Conservation (phyloP, 2,797 vertebrate genomes). For the Phalanger gymnotis region DNA sequence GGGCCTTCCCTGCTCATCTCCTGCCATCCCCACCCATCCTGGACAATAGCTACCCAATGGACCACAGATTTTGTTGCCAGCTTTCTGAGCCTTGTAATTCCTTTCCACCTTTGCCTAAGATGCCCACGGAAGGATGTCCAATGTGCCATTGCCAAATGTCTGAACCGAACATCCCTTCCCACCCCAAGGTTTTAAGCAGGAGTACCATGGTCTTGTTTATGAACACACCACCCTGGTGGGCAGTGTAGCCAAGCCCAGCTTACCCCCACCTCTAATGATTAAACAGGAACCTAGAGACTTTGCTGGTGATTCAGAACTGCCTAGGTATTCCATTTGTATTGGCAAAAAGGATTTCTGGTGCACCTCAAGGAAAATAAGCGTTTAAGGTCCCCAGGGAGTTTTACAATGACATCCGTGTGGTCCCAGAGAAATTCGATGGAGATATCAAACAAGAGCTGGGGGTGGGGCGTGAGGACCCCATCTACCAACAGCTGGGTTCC, state of each 20-base stretch:
- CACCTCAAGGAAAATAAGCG: constrained; percentile 73
- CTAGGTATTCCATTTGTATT: too few species aligned
- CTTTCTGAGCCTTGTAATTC: constrained; percentile 98
- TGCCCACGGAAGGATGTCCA: constrained; percentile 95
- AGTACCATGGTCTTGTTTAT: constrained; percentile 97
- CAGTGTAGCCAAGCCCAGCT: constrained; percentile 90
- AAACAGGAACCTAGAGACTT: constrained; percentile 99
- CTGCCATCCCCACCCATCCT: constrained; percentile 92
- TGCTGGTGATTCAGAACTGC: constrained; percentile 94
- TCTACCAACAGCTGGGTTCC: constrained; percentile 96
- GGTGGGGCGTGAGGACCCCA: constrained; percentile 96
- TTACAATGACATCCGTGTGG: constrained; percentile 98
- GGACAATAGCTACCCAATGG: constrained; percentile 94
- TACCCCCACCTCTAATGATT: constrained; percentile 96
- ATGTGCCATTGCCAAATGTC: constrained; percentile 99
- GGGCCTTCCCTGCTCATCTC: constrained; percentile 91
- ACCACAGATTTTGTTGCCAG: constrained; percentile 99
- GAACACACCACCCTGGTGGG: constrained; percentile 96
- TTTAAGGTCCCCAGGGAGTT: constrained; percentile 96
- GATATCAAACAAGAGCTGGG: constrained; percentile 98
- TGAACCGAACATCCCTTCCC: constrained; percentile 96
- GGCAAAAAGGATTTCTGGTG: too few species aligned
- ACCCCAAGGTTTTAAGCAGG: constrained; percentile 99
- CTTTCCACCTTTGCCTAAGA: constrained; percentile 94
- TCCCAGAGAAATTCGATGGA: constrained; percentile 96